Evolutionary conservation across 2,888 invertebrate species (phyloP).

Genomic region (Calliopum simillimum): DNA sequence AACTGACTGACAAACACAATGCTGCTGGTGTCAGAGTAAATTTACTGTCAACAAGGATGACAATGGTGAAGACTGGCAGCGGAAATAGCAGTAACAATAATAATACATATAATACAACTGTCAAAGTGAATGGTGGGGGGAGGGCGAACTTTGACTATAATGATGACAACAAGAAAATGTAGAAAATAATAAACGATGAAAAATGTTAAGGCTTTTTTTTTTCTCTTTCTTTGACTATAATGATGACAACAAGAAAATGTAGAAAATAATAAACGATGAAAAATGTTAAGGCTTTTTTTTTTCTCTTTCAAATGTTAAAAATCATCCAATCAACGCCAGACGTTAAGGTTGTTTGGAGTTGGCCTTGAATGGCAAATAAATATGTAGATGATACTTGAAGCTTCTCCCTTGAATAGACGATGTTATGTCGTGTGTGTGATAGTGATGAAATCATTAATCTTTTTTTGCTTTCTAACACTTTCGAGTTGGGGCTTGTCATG

Average conservation of each 20-base stretch:
- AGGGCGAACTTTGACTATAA: neutral
- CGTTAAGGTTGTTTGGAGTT: neutral
- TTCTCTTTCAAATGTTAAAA: too few relatives aligned
- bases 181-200: neutral
- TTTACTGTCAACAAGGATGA: slow-evolving; percentile 25
- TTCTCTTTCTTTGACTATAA: neutral
- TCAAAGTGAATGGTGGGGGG: slow-evolving; percentile 20
- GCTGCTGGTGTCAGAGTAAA: slow-evolving; percentile 4
- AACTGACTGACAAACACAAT: slow-evolving; percentile 2
- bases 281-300: neutral
- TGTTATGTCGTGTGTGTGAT: slow-evolving; percentile 5
- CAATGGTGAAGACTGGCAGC: slow-evolving; percentile 17
- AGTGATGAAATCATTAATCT: slow-evolving; percentile 61
- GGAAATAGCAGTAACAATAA: slow-evolving; percentile 34
- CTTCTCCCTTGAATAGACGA: neutral
- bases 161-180: neutral
- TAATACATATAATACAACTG: slow-evolving; percentile 35
- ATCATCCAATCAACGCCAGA: neutral
- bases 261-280: neutral
- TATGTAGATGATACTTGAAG: neutral
- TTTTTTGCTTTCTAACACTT: slow-evolving; percentile 59
- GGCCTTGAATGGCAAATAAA: neutral
- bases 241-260: neutral
- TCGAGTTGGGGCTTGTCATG: neutral
- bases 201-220: neutral